Evolutionary conservation across 2,888 invertebrate species (phyloP).

Genomic region (Dynastes grantii): DNA sequence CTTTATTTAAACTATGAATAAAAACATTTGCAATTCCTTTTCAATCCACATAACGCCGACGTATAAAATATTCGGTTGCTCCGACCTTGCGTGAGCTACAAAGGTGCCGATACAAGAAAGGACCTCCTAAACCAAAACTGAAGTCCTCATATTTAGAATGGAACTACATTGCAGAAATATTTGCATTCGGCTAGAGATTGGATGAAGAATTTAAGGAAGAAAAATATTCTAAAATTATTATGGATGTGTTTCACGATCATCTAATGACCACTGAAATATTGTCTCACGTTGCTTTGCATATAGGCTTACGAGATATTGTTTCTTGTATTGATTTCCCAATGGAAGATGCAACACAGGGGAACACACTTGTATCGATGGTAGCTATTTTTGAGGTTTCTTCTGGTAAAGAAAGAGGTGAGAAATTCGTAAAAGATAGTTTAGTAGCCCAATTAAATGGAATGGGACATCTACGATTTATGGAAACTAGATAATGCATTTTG

Average conservation of each 20-base stretch:
- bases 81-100: conserved; percentile 80
- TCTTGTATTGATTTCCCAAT: conserved; percentile 82
- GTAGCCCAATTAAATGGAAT: conserved; percentile 86
- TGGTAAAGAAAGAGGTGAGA: conserved; percentile 77
- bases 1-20: background rate
- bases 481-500: conserved; percentile 83
- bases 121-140: conserved; percentile 69
- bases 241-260: conserved; percentile 78
- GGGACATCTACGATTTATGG: conserved; percentile 91
- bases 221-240: conserved; percentile 85
- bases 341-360: conserved; percentile 77
- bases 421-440: conserved; percentile 90
- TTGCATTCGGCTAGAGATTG: conserved; percentile 88
- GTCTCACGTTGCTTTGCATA: conserved; percentile 79
- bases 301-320: conserved; percentile 90
- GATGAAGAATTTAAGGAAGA: conserved; percentile 85
- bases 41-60: conserved; percentile 1
- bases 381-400: conserved; percentile 82
- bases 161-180: conserved; percentile 91
- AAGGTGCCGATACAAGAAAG: conserved; percentile 74
- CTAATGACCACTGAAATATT: conserved; percentile 80
- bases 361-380: conserved; percentile 86
- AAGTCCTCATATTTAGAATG: conserved; percentile 84
- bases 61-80: conserved; percentile 76
- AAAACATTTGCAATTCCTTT: background rate